phyloP scores from a whole-genome alignment of 2,888 invertebrate species.

The Limnephilus marmoratus region DNA sequence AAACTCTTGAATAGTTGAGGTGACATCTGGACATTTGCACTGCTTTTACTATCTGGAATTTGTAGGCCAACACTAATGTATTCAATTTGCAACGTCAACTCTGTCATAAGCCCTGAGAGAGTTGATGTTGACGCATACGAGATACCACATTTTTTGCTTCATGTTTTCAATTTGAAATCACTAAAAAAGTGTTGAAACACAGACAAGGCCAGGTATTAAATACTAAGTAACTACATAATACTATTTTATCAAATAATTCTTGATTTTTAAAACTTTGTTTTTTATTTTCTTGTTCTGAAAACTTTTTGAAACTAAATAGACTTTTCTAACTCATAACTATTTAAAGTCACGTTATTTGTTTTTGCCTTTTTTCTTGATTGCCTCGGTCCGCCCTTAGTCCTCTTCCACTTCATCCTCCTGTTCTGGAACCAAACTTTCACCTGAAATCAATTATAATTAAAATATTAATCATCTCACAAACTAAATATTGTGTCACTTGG shows the following conservation, averaged over 20 bases:
- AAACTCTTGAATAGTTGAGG: not conserved
- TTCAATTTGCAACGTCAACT: not conserved
- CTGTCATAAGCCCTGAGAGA: not conserved
- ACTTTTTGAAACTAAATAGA: not conserved
- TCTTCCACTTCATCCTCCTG: conserved; percentile 93
- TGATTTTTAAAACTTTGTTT: not conserved
- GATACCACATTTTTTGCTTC: too few species aligned
- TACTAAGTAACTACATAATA: not conserved
- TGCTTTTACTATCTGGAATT: not conserved
- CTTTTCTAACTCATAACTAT: not conserved
- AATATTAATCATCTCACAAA: not conserved
- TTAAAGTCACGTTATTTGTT: conserved; percentile 12
- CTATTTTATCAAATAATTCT: not conserved
- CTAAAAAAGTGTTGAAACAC: not conserved
- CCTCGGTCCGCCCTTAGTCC: conserved; percentile 82
- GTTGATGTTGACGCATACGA: too few species aligned
- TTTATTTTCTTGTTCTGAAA: not conserved
- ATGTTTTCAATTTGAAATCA: not conserved
- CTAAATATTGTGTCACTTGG: not conserved
- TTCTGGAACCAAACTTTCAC: conserved; percentile 96
- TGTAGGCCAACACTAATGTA: not conserved
- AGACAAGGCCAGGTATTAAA: not conserved
- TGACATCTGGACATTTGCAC: not conserved
- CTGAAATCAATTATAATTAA: conserved; percentile 71
- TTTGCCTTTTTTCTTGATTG: conserved; percentile 71